Base-by-base conservation (phyloP, 2,113 vertebrate genomes). In the Romanogobio albipinnatus region DNA sequence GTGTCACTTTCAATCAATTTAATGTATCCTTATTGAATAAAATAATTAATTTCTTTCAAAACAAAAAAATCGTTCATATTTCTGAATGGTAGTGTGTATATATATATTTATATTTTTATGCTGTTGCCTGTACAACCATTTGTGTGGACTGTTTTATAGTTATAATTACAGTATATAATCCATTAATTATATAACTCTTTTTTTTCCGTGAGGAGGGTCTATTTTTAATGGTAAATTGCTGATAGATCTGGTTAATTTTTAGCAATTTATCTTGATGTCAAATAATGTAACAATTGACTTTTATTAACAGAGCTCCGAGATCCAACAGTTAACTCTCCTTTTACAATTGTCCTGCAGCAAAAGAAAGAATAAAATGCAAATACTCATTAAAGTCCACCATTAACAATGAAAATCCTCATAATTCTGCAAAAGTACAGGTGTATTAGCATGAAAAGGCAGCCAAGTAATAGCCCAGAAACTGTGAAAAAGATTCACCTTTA, bases 351-450 rank as follows among this genome's bases (percentile, higher is more conserved):
- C 49, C 24, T 58, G 39, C 81, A 24, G 43, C 78, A 87, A 88
- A 85, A 88, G 92, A 90, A 62, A 82, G 85, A 91, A 91, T 66
- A 76, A 90, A 88, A 90, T 64, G 86, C 88, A 74, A 92, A 91
- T 90, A 91, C 86, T 84, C 88, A 87, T 88, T 90, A 91, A 92
- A 86, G 91, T 82, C 89, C 90, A 90, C 91, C 88, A 90, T 93
- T 92, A 94, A 90, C 90, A 92, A 88, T 61, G 80, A 89, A 84
- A 79, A 70, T 89, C 85, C 87, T 88, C 84, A 85, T 90, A 83
- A 91, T 92, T 92, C 85, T 78, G 76, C 62, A 36, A 68, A 85
- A 71, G 81, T 86, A 36, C 51, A 85, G 88, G 45, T 83, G 68
- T 17, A 74, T 79, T 88, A 71, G 62, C 29, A 79, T 87, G 89